Evolutionary conservation across 2,113 vertebrate genomes (phyloP), one percentile per base, ranked within the genome.

Genomic region (Tragelaphus scriptus): DNA sequence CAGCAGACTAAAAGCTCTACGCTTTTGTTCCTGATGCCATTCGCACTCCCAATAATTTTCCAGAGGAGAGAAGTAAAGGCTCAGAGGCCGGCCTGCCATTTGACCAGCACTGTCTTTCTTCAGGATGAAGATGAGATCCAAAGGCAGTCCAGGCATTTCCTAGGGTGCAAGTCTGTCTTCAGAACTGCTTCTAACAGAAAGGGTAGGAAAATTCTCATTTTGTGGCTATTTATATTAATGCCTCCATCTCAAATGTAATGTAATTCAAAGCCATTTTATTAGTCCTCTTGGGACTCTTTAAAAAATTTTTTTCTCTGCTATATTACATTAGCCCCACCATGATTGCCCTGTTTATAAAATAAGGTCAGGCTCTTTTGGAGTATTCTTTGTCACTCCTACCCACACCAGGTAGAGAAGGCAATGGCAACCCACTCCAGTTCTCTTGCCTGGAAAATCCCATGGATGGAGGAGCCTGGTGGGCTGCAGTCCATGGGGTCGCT

Each of bases 181-280:
- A 56, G n/a, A 97, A 90, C 32, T 47, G 85, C 84, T 82, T 79
- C 90, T 61, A 23, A 95, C 51, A 87, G 44, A 84, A 61, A 40
- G 36, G 49, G 8, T 25, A 92, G 88, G 88, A 71, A 98, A 92
- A 96, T 97, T 94, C 97, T 96, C 96, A 95, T 97, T 94, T 96
- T 88, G 90, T 94, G 75, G 65, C 61, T 98, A 96, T 97, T 90
- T 90, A 71, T 96, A 94, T 98, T 96, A 97, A 90, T 90, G 81
- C 65, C 88, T 97, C 90, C 82, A 81, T 90, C 90, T 79, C 90
- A 28, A 88, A 86, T 61, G 25, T 96, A 98, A 98, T 98, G 90
- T 96, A 97, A 98, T 98, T 94, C 92, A 97, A 96, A 97, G 65
- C 92, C 81, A 91, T 96, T 98, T 98, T 98, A 98, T 98, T 97